These are phyloP conservation scores for Mustela nigripes DNA, from an alignment of 2,113 vertebrate genomes.

Conservation along the genomic window DNA sequence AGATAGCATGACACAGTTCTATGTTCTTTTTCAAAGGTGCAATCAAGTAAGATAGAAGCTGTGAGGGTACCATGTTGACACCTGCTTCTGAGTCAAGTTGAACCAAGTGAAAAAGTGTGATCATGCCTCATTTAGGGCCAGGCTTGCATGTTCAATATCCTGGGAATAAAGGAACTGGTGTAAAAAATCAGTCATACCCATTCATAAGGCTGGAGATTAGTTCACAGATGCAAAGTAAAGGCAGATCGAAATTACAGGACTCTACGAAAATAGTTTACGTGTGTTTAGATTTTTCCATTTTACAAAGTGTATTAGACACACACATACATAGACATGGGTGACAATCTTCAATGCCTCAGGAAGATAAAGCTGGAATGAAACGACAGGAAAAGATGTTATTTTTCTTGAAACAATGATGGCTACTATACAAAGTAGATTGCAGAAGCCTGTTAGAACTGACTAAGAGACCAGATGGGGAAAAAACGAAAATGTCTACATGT, in stretches of 20 bases:
- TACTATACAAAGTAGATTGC: not conserved
- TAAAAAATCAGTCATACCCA: not conserved
- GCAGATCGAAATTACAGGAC: not conserved
- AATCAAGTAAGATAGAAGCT: not conserved
- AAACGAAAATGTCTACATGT: slow-evolving; percentile 12
- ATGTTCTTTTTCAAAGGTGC: not conserved
- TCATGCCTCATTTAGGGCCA: not conserved
- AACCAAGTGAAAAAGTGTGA: not conserved
- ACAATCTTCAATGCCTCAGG: slow-evolving; percentile 22
- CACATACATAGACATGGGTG: not conserved
- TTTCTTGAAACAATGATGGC: slow-evolving; percentile 28
- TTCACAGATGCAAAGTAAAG: slow-evolving; percentile 12
- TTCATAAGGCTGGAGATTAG: not conserved
- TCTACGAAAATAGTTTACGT: not conserved
- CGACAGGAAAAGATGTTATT: slow-evolving; percentile 2
- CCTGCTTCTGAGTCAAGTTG: not conserved
- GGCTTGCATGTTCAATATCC: not conserved
- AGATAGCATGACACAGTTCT: not conserved
- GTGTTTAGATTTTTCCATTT: not conserved
- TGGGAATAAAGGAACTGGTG: not conserved
- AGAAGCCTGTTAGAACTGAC: slow-evolving; percentile 36
- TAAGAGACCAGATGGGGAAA: not conserved
- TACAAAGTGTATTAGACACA: not conserved
- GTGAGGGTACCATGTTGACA: not conserved
- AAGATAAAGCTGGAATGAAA: slow-evolving; percentile 44